phyloP scores from a whole-genome alignment of 1,140 invertebrate species.

The Drosophila bifasciata region DNA sequence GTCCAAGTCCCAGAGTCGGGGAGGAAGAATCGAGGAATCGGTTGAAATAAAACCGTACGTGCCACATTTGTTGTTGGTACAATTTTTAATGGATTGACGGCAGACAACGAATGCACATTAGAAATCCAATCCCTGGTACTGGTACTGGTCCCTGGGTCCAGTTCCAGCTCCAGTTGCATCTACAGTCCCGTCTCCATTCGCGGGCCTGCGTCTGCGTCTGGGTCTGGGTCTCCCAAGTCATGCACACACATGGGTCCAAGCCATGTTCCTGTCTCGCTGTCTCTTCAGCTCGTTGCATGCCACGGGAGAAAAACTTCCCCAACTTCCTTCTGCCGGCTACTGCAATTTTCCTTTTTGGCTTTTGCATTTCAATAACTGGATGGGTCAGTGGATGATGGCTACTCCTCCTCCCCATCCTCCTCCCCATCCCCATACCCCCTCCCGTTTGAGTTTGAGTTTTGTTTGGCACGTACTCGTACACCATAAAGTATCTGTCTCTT shows the following conservation, averaged over 20 bases:
- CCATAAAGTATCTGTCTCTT: constrained; percentile 68
- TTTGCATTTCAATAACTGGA: constrained; percentile 71
- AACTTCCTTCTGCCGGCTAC: constrained; percentile 43
- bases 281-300: not conserved
- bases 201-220: not conserved
- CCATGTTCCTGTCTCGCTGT: constrained; percentile 34
- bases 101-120: constrained; percentile 77
- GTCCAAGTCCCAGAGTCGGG: constrained; percentile 9
- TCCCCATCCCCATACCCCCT: no score
- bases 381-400: constrained; percentile 38
- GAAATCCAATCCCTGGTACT: constrained; percentile 57
- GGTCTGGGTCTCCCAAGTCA: constrained; percentile 35
- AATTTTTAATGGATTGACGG: constrained; percentile 79
- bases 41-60: constrained; percentile 49
- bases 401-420: no score
- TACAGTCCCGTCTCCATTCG: constrained; percentile 5
- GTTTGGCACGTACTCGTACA: constrained; percentile 73
- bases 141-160: constrained; percentile 33
- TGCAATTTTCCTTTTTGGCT: constrained; percentile 55
- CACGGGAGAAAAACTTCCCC: not conserved
- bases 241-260: constrained; percentile 47
- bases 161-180: constrained; percentile 3
- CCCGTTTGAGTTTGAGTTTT: constrained; percentile 16
- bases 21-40: not conserved
- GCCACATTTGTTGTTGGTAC: constrained; percentile 64